Base-by-base conservation (phyloP, 2,888 invertebrate species). In the Hipparchia sbordonii region DNA sequence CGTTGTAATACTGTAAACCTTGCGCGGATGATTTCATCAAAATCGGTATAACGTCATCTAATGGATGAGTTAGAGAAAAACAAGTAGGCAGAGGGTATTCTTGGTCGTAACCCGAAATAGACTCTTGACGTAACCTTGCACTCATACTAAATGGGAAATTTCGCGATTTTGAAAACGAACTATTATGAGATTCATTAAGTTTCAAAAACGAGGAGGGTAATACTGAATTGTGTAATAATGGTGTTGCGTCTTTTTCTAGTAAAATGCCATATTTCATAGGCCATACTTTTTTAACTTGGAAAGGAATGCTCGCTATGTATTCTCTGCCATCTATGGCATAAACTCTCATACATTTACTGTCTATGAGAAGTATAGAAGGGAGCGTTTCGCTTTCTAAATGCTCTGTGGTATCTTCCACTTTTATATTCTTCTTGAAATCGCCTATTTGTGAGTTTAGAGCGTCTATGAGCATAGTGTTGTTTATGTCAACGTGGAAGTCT, bases 21-120 rank as follows among this genome's bases (percentile, higher is more conserved):
- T 94, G 93, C 0, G 89, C 91, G 74, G 95, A 94, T 13, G 96
- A 95, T 83, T 96, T 96, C 75, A 96, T 94, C 7, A 97, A 89
- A 54, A 98, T 95, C 0, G 98, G 98, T 71, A 97, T 96, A 46
- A 98, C 96, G 89, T 99, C 98, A 87, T 99, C 98, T 70, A 98
- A 90, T 0, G 98, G 98, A 94, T 98, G 98, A 0, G 96, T 95
- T 73, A 99, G 89, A 8, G 98, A 98, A 87, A 97, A 99, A 66
- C 98, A 94, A 0, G 97, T 96, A 0, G 98, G 97, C 82, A 97
- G 93, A 0, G 94, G 91, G 67, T 95, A 92, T 59, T 94, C 94
- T n/a, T 88, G 86, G 3, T 93, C 94, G 52, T 85, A 91, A 0
- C 83, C 87, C 0, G 89, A 87, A 0, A 89, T 79, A 0, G 92